A percentile compares a stretch with the other conserved stretches of the same genome.
phyloP scores from a whole-genome alignment of 2,113 vertebrate species.

The Pseudorasbora parva region DNA sequence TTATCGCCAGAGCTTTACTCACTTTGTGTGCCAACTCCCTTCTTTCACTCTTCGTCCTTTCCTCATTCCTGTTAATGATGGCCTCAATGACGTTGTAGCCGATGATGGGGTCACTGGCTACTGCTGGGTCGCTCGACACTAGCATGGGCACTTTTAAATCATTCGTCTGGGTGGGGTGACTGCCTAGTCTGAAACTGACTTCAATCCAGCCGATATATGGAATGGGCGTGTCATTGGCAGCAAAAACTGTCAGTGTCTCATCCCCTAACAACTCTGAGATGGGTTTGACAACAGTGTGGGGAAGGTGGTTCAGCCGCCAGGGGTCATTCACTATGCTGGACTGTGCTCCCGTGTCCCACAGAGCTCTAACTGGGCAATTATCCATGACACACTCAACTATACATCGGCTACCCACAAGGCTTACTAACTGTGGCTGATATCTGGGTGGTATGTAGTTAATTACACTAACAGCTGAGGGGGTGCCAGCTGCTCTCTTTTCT shows the following conservation, averaged over 20 bases:
- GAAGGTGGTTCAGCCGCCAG: slow-evolving; percentile 19
- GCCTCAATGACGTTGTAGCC: slow-evolving; percentile 46
- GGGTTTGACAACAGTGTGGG: slow-evolving; percentile 14
- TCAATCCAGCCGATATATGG: slow-evolving; percentile 44
- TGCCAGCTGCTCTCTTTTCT: background rate
- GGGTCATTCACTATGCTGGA: slow-evolving; percentile 36
- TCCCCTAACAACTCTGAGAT: slow-evolving; percentile 32
- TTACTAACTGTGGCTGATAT: slow-evolving; percentile 23
- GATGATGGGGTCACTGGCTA: slow-evolving; percentile 41
- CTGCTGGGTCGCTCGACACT: slow-evolving; percentile 43
- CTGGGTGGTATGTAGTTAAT: slow-evolving; percentile 24
- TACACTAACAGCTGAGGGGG: background rate
- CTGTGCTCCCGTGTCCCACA: slow-evolving; percentile 50
- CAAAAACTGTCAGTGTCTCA: slow-evolving; percentile 28
- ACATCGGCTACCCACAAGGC: slow-evolving; percentile 31
- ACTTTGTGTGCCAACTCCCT: background rate
- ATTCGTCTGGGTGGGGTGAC: background rate
- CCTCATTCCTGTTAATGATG: background rate
- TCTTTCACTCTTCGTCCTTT: background rate
- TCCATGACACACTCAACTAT: slow-evolving; percentile 31
- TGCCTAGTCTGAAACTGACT: slow-evolving; percentile 18
- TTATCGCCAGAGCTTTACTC: background rate
- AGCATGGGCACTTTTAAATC: slow-evolving; percentile 29
- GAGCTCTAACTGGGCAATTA: slow-evolving; percentile 16
- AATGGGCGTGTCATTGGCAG: slow-evolving; percentile 33